Evolutionary conservation across 2,797 vertebrate genomes (phyloP).

Genomic region (Triplophysa bombifrons): DNA sequence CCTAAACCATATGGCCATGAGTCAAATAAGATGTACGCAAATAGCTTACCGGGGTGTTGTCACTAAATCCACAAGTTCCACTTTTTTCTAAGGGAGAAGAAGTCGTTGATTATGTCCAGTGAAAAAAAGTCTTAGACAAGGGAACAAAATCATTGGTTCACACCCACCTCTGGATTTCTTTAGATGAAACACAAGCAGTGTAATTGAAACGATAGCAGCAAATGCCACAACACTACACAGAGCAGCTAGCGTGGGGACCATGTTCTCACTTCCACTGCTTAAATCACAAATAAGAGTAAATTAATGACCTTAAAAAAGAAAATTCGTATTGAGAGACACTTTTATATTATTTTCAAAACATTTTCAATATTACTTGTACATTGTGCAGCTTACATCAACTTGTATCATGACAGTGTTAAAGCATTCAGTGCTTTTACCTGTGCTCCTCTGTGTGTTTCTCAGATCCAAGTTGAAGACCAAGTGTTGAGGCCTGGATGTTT

Average conservation of each 20-base stretch:
- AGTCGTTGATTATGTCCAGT: conserved; percentile 19
- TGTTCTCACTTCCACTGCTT: conserved; percentile 62
- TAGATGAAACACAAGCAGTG: conserved; percentile 53
- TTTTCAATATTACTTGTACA: too few species aligned
- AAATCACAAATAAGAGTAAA: background rate
- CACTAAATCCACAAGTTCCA: conserved; percentile 61
- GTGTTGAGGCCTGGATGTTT: background rate
- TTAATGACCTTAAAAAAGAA: background rate
- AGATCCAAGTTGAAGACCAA: background rate
- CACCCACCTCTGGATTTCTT: conserved; percentile 61
- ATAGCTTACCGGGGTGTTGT: conserved; percentile 64
- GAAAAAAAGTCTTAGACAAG: background rate
- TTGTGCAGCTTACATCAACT: background rate
- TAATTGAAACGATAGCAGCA: conserved; percentile 55
- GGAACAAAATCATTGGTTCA: background rate
- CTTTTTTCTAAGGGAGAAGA: conserved; percentile 61
- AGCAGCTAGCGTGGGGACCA: conserved; percentile 50
- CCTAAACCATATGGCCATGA: conserved; percentile 63
- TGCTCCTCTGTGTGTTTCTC: background rate
- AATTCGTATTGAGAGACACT: background rate
- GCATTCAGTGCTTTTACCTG: conserved; percentile 10
- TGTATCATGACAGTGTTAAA: background rate
- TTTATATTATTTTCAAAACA: background rate
- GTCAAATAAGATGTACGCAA: conserved; percentile 62
- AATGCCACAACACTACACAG: conserved; percentile 59